Conservation (phyloP, 2,888 invertebrate genomes). For the Parascotia fuliginaria region DNA sequence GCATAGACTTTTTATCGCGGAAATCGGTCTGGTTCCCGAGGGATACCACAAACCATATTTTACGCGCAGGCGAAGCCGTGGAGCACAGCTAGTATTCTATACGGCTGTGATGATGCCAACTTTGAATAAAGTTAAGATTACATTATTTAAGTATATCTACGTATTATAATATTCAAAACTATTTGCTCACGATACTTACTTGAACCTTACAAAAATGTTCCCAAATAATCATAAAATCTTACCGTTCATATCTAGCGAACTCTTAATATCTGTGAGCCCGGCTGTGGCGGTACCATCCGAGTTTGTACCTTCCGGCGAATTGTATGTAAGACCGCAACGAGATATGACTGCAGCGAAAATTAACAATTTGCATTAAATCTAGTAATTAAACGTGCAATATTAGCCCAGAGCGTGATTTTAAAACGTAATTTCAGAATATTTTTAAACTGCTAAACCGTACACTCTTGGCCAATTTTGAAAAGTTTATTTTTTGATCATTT, state of each 20-base stretch:
- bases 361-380: constrained; percentile 48
- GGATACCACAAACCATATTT: too few relatives aligned
- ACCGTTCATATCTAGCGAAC: constrained; percentile 12
- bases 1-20: too few relatives aligned
- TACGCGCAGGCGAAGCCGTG: too few relatives aligned
- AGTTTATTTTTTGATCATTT: constrained; percentile 15
- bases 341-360: constrained; percentile 51
- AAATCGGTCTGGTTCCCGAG: too few relatives aligned
- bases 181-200: too few relatives aligned
- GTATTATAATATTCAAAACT: too few relatives aligned
- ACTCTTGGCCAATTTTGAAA: background rate
- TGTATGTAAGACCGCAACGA: constrained; percentile 73
- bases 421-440: constrained; percentile 2
- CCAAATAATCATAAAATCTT: too few relatives aligned
- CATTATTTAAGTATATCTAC: too few relatives aligned
- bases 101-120: too few relatives aligned
- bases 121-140: too few relatives aligned
- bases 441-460: background rate
- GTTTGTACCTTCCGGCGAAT: constrained; percentile 72
- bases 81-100: too few relatives aligned
- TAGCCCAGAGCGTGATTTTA: constrained; percentile 30
- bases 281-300: constrained; percentile 55
- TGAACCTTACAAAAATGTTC: too few relatives aligned
- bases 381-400: constrained; percentile 44
- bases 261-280: constrained; percentile 20